These are phyloP conservation scores for Phymatocera aterrima DNA, from an alignment of 2,888 invertebrate species.

Conservation along the genomic window DNA sequence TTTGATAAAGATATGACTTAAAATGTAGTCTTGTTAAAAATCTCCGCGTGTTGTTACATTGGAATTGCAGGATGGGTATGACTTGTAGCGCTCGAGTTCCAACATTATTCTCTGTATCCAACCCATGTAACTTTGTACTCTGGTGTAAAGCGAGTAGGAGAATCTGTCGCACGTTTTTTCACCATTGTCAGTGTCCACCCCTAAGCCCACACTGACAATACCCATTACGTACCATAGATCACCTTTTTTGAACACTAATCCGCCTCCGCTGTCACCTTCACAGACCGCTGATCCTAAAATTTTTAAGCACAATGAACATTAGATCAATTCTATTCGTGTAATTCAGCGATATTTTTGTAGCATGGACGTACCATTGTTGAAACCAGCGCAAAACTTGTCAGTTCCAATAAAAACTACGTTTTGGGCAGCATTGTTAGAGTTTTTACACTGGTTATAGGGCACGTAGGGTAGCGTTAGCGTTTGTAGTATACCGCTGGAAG, in stretches of 20 bases:
- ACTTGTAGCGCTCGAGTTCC: constrained; percentile 52
- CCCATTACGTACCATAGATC: constrained; percentile 73
- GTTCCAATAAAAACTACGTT: constrained; percentile 63
- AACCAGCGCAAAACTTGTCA: constrained; percentile 73
- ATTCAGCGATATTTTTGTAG: too few relatives aligned
- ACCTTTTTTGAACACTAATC: constrained; percentile 69
- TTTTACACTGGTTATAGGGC: constrained; percentile 60
- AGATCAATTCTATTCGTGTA: neutral
- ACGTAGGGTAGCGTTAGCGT: constrained; percentile 67
- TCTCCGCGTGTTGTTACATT: neutral
- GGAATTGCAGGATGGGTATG: neutral
- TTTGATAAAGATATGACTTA: neutral
- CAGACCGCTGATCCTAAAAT: constrained; percentile 73
- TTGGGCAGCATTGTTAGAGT: constrained; percentile 49
- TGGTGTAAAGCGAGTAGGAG: constrained; percentile 70
- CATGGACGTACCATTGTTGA: constrained; percentile 67
- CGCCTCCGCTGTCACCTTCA: constrained; percentile 76
- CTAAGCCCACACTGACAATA: constrained; percentile 73
- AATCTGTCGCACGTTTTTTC: constrained; percentile 64
- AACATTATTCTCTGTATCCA: constrained; percentile 68
- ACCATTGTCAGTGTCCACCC: constrained; percentile 55
- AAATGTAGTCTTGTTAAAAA: neutral
- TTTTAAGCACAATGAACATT: neutral
- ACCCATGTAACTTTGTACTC: constrained; percentile 63
- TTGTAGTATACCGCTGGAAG: constrained; percentile 64